Evolutionary conservation across 2,797 vertebrate species (phyloP), one percentile per base, ranked within the genome.

Genomic region (Pipistrellus pipistrellus): DNA sequence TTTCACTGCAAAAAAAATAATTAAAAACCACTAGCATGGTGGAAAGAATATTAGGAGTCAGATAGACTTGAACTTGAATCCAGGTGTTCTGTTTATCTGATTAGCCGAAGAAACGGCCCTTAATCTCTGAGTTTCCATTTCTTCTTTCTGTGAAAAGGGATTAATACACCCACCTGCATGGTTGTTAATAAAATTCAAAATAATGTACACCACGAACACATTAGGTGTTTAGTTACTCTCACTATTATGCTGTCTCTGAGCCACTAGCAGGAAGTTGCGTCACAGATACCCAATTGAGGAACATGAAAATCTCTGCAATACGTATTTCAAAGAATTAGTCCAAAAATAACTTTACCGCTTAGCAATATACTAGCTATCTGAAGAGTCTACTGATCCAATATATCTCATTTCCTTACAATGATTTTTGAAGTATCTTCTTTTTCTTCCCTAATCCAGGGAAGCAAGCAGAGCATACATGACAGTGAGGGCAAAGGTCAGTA

Each of bases 381-480:
- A 68, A 93, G 32, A 81, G 35, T 38, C 80, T 91, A 12, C 4
- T 83, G 3, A n/a, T 68, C 30, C 21, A 80, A 10, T 48, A 13
- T 59, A 41, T 68, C n/a, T 57, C 78, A 76, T 84, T 93, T 76
- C 57, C 69, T 92, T 93, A 76, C 12, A 75, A 93, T 78, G 15
- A 87, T 76, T 84, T 84, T 30, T 32, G 6, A 92, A 93, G 17
- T 4, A 6, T n/a, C 90, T 64, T 91, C 66, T 95, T 71, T 93
- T 88, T 77, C 51, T 72, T 38, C 27, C 35, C 8, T 4, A 62
- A 94, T 95, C 90, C 85, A 97, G 97, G 97, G 94, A 92, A 97
- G 97, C 83, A 97, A 92, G 38, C 95, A 95, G 66, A 97, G 97
- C 17, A 77, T 97, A 81, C 95, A 77, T 2, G 96, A 97, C 14